Base-by-base conservation (phyloP, 2,888 invertebrate species). In the Scaptomyza cyrtandrae region DNA sequence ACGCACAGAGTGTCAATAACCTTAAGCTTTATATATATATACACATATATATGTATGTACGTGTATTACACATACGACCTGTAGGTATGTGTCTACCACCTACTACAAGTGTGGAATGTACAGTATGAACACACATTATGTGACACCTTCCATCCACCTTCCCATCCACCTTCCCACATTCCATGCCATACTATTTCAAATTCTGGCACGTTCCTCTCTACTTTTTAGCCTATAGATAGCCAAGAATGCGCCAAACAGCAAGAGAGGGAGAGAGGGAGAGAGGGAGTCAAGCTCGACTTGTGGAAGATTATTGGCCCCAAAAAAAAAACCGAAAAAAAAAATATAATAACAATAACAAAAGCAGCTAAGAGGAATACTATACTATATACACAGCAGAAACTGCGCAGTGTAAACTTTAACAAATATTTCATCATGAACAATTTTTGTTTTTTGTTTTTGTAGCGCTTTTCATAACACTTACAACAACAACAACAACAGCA, bases 351-450 rank as follows among this genome's bases (percentile, higher is more conserved):
- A 76, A 24, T 13, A 50, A 24, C 39, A 58, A 24, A 6, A 44
- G 27, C 39, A 41, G 56, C 48, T 43, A 62, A 53, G 31, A 60
- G 13, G 13, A 43, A 69, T 39, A 35, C 35, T 33, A 69, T 39
- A 35, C 35, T 33, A n/a, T n/a, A 37, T 37, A 39, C 27, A 11
- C 35, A 59, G 39, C 50, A 46, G 59, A 83, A 86, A 80, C 86
- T 82, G 83, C 86, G 82, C 83, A 86, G 80, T 58, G 77, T 71
- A 79, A 72, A 83, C 66, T 69, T 70, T 71, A 81, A 41, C 64
- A 74, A 74, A 86, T 86, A 86, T 86, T 86, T 83, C 86, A 83
- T 86, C 86, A 83, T 83, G 83, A 74, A 75, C 84, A n/a, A n/a
- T n/a, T n/a, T 80, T 66, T 80, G 75, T 39, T 41, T 60, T 77